A percentile compares a stretch with the other conserved stretches of the same genome.
phyloP scores from a whole-genome alignment of 2,797 vertebrate genomes.

The Tamandua tetradactyla region DNA sequence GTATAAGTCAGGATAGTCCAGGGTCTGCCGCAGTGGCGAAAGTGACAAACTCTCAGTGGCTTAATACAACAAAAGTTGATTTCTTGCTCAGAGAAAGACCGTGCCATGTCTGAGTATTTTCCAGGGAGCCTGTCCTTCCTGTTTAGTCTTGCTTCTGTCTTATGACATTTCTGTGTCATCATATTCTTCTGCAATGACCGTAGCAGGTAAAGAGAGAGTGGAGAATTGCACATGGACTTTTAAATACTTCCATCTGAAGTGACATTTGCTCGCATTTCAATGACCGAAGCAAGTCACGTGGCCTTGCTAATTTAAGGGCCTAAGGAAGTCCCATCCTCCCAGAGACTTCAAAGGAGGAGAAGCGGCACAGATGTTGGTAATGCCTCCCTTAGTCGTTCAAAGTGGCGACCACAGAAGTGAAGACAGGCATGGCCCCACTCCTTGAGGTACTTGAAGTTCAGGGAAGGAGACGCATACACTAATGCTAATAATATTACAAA shows the following conservation, averaged over 20 bases:
- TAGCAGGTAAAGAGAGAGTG: not conserved
- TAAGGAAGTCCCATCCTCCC: not conserved
- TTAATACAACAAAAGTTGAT: not conserved
- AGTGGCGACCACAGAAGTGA: not conserved
- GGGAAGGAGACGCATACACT: not conserved
- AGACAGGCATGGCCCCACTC: not conserved
- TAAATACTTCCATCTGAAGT: not conserved
- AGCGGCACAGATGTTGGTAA: not conserved
- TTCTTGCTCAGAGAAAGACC: not conserved
- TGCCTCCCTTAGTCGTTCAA: not conserved
- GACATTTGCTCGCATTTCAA: not conserved
- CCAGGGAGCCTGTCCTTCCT: not conserved
- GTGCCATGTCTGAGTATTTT: not conserved
- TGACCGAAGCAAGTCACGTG: not conserved
- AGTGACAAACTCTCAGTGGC: not conserved
- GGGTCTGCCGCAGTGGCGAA: conserved; percentile 14
- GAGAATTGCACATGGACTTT: not conserved
- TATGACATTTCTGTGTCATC: not conserved
- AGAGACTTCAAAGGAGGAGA: not conserved
- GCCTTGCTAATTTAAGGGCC: not conserved
- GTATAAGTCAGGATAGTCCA: not conserved
- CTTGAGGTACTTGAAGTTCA: not conserved
- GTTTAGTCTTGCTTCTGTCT: not conserved
- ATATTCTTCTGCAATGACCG: not conserved
- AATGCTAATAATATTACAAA: not conserved